Conservation (phyloP, 2,888 invertebrate genomes). For the Peribatodes rhomboidaria region DNA sequence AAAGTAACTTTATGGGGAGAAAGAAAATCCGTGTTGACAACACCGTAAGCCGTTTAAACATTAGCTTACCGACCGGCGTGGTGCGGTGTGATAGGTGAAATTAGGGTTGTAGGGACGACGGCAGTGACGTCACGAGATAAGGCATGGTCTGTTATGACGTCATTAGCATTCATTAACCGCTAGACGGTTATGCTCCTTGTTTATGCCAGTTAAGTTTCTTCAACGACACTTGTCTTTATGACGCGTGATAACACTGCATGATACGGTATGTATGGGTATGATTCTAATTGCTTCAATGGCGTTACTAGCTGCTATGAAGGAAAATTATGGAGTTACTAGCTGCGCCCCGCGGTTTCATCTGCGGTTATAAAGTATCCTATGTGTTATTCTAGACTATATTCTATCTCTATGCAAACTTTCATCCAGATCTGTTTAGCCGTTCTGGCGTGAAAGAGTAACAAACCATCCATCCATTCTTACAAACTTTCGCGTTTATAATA, state of each 20-base stretch:
- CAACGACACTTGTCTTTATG: conserved; percentile 1
- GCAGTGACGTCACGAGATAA: conserved; percentile 29
- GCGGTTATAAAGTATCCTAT: too few relatives aligned
- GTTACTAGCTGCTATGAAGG: too few relatives aligned
- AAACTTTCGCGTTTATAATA: too few relatives aligned
- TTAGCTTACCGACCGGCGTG: conserved; percentile 54
- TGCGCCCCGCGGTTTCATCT: too few relatives aligned
- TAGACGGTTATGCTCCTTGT: conserved; percentile 29
- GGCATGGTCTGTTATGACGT: conserved; percentile 21
- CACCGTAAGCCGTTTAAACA: conserved; percentile 66
- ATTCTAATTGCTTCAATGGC: too few relatives aligned
- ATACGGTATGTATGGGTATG: neutral
- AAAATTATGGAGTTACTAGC: too few relatives aligned
- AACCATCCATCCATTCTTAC: too few relatives aligned
- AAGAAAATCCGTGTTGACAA: conserved; percentile 8
- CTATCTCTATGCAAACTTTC: too few relatives aligned
- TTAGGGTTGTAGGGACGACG: conserved; percentile 22
- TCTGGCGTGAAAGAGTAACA: too few relatives aligned
- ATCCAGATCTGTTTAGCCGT: too few relatives aligned
- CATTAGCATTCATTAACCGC: conserved; percentile 25
- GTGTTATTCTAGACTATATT: too few relatives aligned
- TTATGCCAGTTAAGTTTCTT: conserved; percentile 11
- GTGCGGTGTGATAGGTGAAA: conserved; percentile 51
- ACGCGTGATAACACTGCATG: neutral
- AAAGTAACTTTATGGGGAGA: neutral